Evolutionary conservation across 2,888 invertebrate genomes (phyloP).

Genomic region (Mythimna pallens): DNA sequence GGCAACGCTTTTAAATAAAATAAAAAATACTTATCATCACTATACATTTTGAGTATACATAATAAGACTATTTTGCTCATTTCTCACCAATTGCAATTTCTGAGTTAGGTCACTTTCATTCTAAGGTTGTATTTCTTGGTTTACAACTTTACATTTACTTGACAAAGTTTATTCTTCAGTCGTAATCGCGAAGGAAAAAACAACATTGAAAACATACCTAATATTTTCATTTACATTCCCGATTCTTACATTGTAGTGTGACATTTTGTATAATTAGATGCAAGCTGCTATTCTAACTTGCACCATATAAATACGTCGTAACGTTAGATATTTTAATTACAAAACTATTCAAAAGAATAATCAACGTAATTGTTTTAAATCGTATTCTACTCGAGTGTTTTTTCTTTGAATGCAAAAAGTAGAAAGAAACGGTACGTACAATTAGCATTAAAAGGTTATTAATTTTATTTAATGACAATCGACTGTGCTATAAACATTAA

Average conservation of each 20-base stretch:
- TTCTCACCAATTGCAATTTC: too few relatives aligned
- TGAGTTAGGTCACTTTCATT: too few relatives aligned
- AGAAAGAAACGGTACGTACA: not conserved
- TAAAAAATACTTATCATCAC: too few relatives aligned
- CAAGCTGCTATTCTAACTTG: slow-evolving; percentile 25
- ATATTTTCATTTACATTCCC: not conserved
- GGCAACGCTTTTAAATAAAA: too few relatives aligned
- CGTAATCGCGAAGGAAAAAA: not conserved
- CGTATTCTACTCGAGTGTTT: not conserved
- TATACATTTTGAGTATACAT: too few relatives aligned
- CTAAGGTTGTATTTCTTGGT: not conserved
- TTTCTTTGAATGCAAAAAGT: not conserved
- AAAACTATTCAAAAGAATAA: slow-evolving; percentile 10
- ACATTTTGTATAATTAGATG: slow-evolving; percentile 39
- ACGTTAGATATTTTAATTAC: slow-evolving; percentile 18
- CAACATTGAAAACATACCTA: not conserved
- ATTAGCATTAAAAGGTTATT: slow-evolving; percentile 10
- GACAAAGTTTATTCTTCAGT: not conserved
- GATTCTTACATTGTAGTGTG: slow-evolving; percentile 30
- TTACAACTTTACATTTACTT: too few relatives aligned
- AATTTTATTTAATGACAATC: slow-evolving; percentile 5
- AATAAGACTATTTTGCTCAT: too few relatives aligned
- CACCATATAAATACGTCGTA: slow-evolving; percentile 11
- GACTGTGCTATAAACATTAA: not conserved
- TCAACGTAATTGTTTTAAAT: slow-evolving; percentile 8